Evolutionary conservation across 53 echinoderm and acorn worm species (phyloP), one percentile per base, ranked within the genome.

Genomic region (Paracentrotus lividus): DNA sequence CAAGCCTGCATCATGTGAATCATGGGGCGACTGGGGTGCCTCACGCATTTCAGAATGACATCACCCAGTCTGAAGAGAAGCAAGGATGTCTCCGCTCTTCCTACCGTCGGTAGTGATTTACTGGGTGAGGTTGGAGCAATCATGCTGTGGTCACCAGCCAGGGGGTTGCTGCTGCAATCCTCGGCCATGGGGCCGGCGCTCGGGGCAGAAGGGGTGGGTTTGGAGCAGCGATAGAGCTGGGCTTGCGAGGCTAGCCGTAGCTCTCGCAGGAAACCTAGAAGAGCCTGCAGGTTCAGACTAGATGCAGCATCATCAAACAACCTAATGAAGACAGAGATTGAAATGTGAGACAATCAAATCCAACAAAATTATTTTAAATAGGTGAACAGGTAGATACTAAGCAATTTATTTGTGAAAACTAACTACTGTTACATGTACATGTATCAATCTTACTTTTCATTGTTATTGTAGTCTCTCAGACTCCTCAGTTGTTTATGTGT

Each of bases 51-150:
- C 66, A 99, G 95, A 92, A 99, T 97, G 42, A 99, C 99, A 64
- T 99, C 99, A 24, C 96, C 97, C 93, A 99, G 94, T 61, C 97
- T 92, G 94, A 96, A 99, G 43, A 99, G 96, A 56, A 96, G 99
- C 24, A 99, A 93, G 2, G 99, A 99, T 5, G 97, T 99, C 89
- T 96, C 97, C 15, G 97, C 97, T 92, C 95, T 94, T 49, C 96
- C 95, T 29, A 95, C 94, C 34, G 96, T 99, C 33, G 96, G 95
- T 56, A 99, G 93, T 13, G 99, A 99, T 85, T 99, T 99, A 43
- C 99, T 99, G 67, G 99, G 99, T 20, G 97, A 97, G 43, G 99
- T 99, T n/a, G 99, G 99, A 20, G 94, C 96, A 29, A 96, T 97
- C 55, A 97, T 91, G 56, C 95, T 96, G 93, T 96, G 95, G 47